Conservation (phyloP, 2,113 vertebrate species). For the Osmerus eperlanus region DNA sequence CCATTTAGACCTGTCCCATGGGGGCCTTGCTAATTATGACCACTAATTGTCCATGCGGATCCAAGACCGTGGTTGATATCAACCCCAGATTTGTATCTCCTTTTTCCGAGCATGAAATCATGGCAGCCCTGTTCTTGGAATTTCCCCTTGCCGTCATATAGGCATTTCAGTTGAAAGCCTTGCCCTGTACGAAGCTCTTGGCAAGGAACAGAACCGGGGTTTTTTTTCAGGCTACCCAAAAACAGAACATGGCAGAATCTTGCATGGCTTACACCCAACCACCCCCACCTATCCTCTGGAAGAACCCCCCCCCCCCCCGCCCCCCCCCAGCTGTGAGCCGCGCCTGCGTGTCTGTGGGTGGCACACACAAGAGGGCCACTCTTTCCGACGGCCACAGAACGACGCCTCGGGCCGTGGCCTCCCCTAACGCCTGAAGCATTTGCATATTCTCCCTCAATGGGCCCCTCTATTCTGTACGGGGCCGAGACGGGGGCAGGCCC, state of each 20-base stretch:
- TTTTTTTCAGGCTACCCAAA: too few relatives aligned
- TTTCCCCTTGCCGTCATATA: too few relatives aligned
- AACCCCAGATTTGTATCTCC: too few relatives aligned
- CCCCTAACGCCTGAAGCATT: slow-evolving; percentile 63
- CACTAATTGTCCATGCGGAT: slow-evolving; percentile 30
- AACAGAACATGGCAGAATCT: too few relatives aligned
- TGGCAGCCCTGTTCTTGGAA: too few relatives aligned
- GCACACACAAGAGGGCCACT: slow-evolving; percentile 62
- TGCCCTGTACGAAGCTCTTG: too few relatives aligned
- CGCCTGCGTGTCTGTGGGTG: slow-evolving; percentile 12
- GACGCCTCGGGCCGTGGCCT: slow-evolving; percentile 59
- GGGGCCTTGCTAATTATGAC: slow-evolving; percentile 36
- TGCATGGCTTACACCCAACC: too few relatives aligned
- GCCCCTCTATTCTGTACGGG: slow-evolving; percentile 56
- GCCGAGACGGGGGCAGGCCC: slow-evolving; percentile 37
- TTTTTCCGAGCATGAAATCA: too few relatives aligned
- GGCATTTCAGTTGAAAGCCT: too few relatives aligned
- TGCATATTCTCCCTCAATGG: slow-evolving; percentile 69
- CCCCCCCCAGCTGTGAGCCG: neutral
- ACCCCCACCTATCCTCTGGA: neutral
- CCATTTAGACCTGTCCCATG: slow-evolving; percentile 31
- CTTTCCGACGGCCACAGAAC: slow-evolving; percentile 57
- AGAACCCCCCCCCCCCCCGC: neutral
- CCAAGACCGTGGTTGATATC: neutral
- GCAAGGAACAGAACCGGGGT: too few relatives aligned